Base-by-base conservation (phyloP, 2,797 vertebrate species). In the Acrossocheilus fasciatus region DNA sequence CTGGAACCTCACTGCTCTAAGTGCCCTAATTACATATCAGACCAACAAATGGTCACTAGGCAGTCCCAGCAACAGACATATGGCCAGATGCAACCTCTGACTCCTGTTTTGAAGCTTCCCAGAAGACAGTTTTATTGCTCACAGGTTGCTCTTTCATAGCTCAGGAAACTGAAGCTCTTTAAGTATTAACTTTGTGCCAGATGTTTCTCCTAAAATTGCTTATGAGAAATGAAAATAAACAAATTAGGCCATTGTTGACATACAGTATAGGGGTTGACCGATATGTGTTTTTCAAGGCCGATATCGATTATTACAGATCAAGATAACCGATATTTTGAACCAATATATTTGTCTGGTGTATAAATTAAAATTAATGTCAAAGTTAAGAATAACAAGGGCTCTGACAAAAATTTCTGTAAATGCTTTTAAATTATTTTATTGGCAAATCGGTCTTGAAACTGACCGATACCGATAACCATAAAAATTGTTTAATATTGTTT, bases 11-110 rank as follows among this genome's bases (percentile, higher is more conserved):
- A 41, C 66, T 84, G 52, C 57, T 57, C 54, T 82, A 82, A 82
- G 41, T 76, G 17, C 68, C 70, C 26, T 87, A 84, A 86, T 86
- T 89, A 41, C 64, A 70, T 86, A 82, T 70, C 68, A 88, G 89
- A 64, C 41, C 69, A 47, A 64, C 73, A 87, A 86, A 90, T 86
- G 86, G 81, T 66, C 86, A 72, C 77, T 82, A 83, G 73, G 76
- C 86, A 68, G 76, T 68, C 57, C 69, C 50, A 20, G 78, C 69
- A 81, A 39, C 77, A 87, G 82, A 82, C 78, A 70, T 82, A 72
- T 82, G 85, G 78, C n/a, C 76, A 81, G 82, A 84, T 76, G 18
- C 47, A 62, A 78, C 64, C 30, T 87, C 69, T 73, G 68, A 80
- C 69, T 83, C 52, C 76, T 36, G 20, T 80, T 79, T n/a, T 52